Conservation (phyloP, 2,797 vertebrate genomes). For the Silurus lanzhouensis region DNA sequence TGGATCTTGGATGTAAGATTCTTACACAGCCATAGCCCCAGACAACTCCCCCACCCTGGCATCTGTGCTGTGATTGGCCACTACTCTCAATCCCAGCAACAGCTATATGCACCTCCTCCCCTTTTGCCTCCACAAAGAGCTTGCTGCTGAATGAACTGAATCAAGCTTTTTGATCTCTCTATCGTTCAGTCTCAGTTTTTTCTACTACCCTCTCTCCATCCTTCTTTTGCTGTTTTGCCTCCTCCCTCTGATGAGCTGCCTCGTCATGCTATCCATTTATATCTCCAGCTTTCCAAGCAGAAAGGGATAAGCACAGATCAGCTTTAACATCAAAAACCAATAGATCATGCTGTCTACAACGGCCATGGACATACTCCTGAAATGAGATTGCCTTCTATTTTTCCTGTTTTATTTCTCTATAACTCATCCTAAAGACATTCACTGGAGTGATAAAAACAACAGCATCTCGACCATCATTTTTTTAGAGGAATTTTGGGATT, state of each 20-base stretch:
- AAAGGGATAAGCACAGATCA: constrained; percentile 33
- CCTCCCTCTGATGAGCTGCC: constrained; percentile 36
- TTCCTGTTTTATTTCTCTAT: constrained; percentile 31
- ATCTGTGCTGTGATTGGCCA: constrained; percentile 69
- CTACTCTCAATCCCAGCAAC: constrained; percentile 64
- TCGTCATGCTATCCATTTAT: constrained; percentile 42
- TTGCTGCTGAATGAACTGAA: constrained; percentile 72
- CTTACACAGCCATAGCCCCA: constrained; percentile 55
- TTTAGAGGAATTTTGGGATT: constrained; percentile 43
- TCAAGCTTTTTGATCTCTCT: constrained; percentile 55
- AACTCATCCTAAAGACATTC: constrained; percentile 36
- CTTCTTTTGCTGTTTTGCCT: constrained; percentile 36
- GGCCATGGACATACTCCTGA: constrained; percentile 43
- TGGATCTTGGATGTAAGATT: constrained; percentile 35
- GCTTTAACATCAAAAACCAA: constrained; percentile 40
- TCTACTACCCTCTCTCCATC: constrained; percentile 35
- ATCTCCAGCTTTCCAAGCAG: constrained; percentile 28
- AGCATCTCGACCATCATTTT: constrained; percentile 10
- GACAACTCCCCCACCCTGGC: constrained; percentile 64
- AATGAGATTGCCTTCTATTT: constrained; percentile 43
- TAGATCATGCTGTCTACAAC: constrained; percentile 55
- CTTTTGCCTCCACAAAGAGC: constrained; percentile 61
- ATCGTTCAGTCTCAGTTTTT: constrained; percentile 27
- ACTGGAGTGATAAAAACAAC: constrained; percentile 24
- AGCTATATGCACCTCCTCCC: constrained; percentile 65